A percentile compares a stretch with the other conserved stretches of the same genome.
Conservation (phyloP, 2,113 vertebrate species). For the Oncorhynchus mykiss region DNA sequence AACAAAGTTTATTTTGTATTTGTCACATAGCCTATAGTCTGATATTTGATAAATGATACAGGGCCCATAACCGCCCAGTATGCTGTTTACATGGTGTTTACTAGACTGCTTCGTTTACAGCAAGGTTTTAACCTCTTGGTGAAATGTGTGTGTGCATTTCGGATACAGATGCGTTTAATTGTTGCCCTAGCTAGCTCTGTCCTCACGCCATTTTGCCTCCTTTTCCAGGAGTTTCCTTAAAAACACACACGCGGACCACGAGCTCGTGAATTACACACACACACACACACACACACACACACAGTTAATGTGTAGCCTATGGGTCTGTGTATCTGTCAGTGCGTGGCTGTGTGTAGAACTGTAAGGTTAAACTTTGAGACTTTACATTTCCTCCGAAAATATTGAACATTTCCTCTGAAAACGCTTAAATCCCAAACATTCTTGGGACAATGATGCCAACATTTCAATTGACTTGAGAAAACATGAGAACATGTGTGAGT, state of each 20-base stretch:
- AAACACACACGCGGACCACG: conserved; percentile 2
- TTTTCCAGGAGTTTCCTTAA: conserved; percentile 18
- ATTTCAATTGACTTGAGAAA: too few species aligned
- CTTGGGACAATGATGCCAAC: too few species aligned
- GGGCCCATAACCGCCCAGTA: conserved; percentile 14
- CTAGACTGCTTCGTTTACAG: conserved; percentile 24
- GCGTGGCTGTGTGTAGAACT: not conserved
- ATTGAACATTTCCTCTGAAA: too few species aligned
- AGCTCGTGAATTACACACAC: conserved; percentile 40
- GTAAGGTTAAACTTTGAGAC: not conserved
- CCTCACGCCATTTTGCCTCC: conserved; percentile 21
- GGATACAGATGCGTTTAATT: not conserved
- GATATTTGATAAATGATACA: conserved; percentile 27
- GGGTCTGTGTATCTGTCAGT: not conserved
- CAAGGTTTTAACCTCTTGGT: conserved; percentile 42
- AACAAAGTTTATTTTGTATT: conserved; percentile 6
- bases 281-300: conserved; percentile 6
- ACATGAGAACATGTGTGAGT: too few species aligned
- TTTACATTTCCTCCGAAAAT: not conserved
- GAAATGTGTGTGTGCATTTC: conserved; percentile 49
- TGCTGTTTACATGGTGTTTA: conserved; percentile 56
- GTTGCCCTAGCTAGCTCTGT: conserved; percentile 3
- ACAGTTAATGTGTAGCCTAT: not conserved
- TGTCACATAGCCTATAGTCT: conserved; percentile 1
- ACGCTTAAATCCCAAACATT: too few species aligned